A percentile compares a stretch with the other conserved stretches of the same genome.
Evolutionary conservation across 2,888 invertebrate genomes (phyloP).

Genomic region (Onchidella celtica): DNA sequence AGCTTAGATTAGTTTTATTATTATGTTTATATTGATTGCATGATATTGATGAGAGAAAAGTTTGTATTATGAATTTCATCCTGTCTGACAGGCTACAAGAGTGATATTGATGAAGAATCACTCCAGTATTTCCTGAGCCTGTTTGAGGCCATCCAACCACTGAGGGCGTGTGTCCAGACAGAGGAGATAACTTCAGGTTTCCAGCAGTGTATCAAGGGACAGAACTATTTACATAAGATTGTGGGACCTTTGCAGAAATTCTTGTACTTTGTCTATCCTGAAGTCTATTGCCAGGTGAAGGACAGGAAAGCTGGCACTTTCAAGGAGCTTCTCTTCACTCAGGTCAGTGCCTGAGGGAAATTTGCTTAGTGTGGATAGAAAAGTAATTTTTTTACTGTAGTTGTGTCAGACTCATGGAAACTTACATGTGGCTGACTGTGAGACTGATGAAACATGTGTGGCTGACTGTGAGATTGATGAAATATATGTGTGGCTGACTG

Average conservation of each 20-base stretch:
- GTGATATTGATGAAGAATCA: conserved; percentile 5
- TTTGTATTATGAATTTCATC: background rate
- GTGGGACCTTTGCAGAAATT: conserved; percentile 71
- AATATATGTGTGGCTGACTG: too few species aligned
- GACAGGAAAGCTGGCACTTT: conserved; percentile 61
- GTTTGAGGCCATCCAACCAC: conserved; percentile 58
- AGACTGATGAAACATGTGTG: too few species aligned
- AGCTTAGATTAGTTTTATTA: too few species aligned
- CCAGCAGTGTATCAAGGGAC: conserved; percentile 65
- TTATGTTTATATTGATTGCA: too few species aligned
- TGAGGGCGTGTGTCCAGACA: conserved; percentile 65
- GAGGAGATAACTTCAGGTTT: conserved; percentile 64
- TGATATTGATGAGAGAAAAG: too few species aligned
- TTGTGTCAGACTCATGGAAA: too few species aligned
- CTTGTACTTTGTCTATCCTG: conserved; percentile 60
- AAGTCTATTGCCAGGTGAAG: conserved; percentile 61
- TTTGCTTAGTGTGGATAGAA: too few species aligned
- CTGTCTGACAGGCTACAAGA: background rate
- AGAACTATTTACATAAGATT: conserved; percentile 66
- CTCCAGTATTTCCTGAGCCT: conserved; percentile 56
- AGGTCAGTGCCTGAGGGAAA: conserved; percentile 60
- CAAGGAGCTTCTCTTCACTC: conserved; percentile 61
- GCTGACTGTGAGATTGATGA: too few species aligned
- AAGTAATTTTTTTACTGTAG: too few species aligned
- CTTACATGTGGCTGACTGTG: too few species aligned